A percentile compares a stretch with the other conserved stretches of the same genome.
phyloP scores from a whole-genome alignment of 2,797 vertebrate genomes.

The Eutrigla gurnardus region DNA sequence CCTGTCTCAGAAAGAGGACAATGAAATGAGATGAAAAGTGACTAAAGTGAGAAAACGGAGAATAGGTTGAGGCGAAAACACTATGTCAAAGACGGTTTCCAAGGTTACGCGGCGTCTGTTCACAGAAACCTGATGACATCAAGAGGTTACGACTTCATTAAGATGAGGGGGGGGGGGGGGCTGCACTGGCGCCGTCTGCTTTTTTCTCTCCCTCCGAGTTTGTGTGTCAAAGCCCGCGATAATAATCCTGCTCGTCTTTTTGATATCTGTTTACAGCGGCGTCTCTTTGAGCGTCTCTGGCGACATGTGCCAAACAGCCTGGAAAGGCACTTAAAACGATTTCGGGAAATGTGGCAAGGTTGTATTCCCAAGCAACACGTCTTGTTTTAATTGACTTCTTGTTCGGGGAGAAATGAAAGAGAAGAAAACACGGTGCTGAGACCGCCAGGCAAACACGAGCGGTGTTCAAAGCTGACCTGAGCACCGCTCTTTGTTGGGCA shows the following conservation, averaged over 20 bases:
- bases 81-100: constrained; percentile 18
- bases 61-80: background rate
- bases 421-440: background rate
- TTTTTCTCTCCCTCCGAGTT: background rate
- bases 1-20: constrained; percentile 16
- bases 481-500: constrained; percentile 48
- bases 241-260: constrained; percentile 11
- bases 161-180: background rate
- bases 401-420: constrained; percentile 24
- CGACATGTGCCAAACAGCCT: constrained; percentile 36
- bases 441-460: constrained; percentile 32
- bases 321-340: constrained; percentile 24
- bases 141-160: constrained; percentile 21
- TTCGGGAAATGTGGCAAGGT: constrained; percentile 18
- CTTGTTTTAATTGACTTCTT: constrained; percentile 33
- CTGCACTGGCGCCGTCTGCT: background rate
- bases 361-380: constrained; percentile 26
- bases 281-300: constrained; percentile 29
- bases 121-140: constrained; percentile 33
- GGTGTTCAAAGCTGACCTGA: constrained; percentile 39
- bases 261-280: constrained; percentile 43
- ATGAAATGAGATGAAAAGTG: constrained; percentile 29
- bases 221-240: constrained; percentile 8
- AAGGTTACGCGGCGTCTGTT: constrained; percentile 34
- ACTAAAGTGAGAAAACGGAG: constrained; percentile 6